phyloP scores from a whole-genome alignment of 2,113 vertebrate genomes.

The Sebastes schlegelii region DNA sequence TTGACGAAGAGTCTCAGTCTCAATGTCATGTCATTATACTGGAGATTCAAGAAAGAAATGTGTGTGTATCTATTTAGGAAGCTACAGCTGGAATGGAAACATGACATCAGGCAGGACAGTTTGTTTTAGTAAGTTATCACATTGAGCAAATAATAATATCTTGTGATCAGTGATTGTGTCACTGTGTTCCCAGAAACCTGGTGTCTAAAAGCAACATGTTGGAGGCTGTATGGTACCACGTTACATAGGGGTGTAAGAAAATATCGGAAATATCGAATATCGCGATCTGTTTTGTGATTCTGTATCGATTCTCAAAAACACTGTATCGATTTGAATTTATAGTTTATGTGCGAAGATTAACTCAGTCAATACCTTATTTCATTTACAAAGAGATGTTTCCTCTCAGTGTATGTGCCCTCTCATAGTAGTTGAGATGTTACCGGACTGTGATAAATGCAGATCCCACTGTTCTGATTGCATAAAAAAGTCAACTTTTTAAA shows the following conservation, averaged over 20 bases:
- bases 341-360: no score
- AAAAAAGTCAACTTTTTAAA: no score
- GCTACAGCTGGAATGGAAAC: conserved; percentile 36
- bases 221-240: background rate
- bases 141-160: conserved; percentile 44
- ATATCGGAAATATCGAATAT: no score
- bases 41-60: background rate
- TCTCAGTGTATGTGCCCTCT: no score
- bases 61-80: background rate
- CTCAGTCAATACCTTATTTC: no score
- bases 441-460: no score
- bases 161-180: conserved; percentile 45
- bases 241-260: background rate
- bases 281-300: no score
- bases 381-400: no score
- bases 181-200: conserved; percentile 48
- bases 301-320: no score
- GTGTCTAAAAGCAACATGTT: background rate
- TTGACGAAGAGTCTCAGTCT: background rate
- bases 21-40: background rate
- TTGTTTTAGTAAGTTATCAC: conserved; percentile 46
- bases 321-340: no score
- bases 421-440: no score
- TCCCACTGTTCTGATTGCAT: no score
- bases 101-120: conserved; percentile 10